Percentiles rank a stretch among this genome's conserved stretches.
These are phyloP conservation scores for Sycobia sp. DNA, from an alignment of 1,140 invertebrate species.

Conservation along the genomic window DNA sequence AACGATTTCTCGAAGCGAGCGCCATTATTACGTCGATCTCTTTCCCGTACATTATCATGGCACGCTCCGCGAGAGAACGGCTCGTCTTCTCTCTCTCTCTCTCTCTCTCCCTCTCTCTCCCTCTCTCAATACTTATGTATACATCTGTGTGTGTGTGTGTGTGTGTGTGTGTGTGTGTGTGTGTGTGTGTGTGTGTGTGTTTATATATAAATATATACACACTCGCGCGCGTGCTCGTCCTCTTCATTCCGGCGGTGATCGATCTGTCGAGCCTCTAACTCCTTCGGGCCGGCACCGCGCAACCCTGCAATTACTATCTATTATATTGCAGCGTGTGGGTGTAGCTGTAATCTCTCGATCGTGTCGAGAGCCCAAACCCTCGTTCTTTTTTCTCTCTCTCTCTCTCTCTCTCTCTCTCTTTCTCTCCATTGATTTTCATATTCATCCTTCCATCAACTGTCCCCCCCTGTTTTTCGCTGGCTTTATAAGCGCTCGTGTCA, in stretches of 20 bases:
- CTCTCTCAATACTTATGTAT: too few relatives aligned
- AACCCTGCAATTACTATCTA: constrained; percentile 51
- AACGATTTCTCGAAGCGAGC: constrained; percentile 34
- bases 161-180: too few relatives aligned
- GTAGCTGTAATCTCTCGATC: constrained; percentile 34
- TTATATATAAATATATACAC: too few relatives aligned
- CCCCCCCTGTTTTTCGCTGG: too few relatives aligned
- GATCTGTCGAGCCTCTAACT: constrained; percentile 36
- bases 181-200: too few relatives aligned
- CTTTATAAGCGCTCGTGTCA: too few relatives aligned
- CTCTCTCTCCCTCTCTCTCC: constrained; percentile 18
- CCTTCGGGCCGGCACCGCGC: constrained; percentile 31
- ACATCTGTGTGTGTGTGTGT: too few relatives aligned
- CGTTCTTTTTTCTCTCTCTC: neutral
- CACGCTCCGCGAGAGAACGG: constrained; percentile 23
- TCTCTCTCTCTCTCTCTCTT: constrained; percentile 10
- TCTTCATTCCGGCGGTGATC: constrained; percentile 25
- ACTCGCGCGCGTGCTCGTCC: constrained; percentile 5
- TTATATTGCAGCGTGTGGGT: constrained; percentile 46
- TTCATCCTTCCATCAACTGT: too few relatives aligned
- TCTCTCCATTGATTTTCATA: neutral
- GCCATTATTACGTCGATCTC: constrained; percentile 40
- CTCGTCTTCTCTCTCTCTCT: constrained; percentile 35
- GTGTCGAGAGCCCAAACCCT: constrained; percentile 17
- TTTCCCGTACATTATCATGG: constrained; percentile 39